Percentiles rank a stretch among this genome's conserved stretches.
phyloP scores from a whole-genome alignment of 2,113 vertebrate species.

The Gymnogyps californianus region DNA sequence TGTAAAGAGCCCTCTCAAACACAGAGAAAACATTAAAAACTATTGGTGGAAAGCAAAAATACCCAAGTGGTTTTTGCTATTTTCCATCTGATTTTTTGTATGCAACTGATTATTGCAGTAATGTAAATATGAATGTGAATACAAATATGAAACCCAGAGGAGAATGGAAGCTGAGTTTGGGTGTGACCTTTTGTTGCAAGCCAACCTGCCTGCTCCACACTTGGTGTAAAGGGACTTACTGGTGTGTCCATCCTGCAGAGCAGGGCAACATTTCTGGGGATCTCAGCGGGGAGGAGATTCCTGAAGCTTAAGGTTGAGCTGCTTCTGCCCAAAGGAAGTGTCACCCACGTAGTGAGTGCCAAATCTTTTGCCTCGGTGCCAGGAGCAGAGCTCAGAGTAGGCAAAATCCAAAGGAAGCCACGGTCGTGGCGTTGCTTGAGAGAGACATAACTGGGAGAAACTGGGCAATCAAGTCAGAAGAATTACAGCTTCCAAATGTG shows the following conservation, averaged over 20 bases:
- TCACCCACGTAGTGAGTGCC: neutral
- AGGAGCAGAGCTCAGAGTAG: neutral
- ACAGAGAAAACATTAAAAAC: neutral
- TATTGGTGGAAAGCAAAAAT: neutral
- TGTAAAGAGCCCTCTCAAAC: neutral
- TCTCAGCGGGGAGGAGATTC: neutral
- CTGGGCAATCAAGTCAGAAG: neutral
- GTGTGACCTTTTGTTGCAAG: neutral
- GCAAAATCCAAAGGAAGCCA: neutral
- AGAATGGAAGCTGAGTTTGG: neutral
- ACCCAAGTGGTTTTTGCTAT: neutral
- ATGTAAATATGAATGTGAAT: neutral
- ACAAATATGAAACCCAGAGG: neutral
- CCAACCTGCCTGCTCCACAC: neutral
- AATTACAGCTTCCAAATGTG: constrained; percentile 18
- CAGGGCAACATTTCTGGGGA: neutral
- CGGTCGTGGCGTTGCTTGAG: neutral
- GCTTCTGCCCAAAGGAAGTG: neutral
- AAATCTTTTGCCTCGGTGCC: neutral
- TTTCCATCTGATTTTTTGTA: neutral
- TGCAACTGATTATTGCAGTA: neutral
- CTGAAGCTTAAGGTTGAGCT: neutral
- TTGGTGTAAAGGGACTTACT: neutral
- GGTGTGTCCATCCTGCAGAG: neutral
- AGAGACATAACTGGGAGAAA: neutral